A percentile compares a stretch with the other conserved stretches of the same genome.
Conservation (phyloP, 2,888 invertebrate genomes). For the Morpho achilles region DNA sequence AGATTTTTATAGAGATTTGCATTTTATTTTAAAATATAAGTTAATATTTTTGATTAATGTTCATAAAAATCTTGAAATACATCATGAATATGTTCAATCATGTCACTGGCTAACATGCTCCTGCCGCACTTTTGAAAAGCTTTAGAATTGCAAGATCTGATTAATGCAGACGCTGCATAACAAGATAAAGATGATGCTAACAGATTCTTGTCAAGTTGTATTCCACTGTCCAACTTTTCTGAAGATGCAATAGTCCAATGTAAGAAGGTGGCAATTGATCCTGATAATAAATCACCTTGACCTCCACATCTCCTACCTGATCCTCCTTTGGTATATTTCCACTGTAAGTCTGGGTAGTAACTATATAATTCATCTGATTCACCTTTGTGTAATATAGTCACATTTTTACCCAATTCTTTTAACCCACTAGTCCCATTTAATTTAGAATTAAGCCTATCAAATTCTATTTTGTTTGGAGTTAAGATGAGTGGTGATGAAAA, state of each 20-base stretch:
- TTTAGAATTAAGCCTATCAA: slow-evolving; percentile 84
- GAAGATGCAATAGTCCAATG: slow-evolving; percentile 83
- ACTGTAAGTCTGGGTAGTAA: slow-evolving; percentile 57
- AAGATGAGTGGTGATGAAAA: slow-evolving; percentile 85
- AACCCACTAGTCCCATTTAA: slow-evolving; percentile 75
- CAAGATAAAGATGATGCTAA: slow-evolving; percentile 85
- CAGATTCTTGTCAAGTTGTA: slow-evolving; percentile 48
- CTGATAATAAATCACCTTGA: slow-evolving; percentile 96
- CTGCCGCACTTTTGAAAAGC: slow-evolving; percentile 89
- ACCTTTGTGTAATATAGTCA: slow-evolving; percentile 89
- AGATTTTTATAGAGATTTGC: no score
- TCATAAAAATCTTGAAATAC: slow-evolving; percentile 81
- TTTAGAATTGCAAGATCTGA: slow-evolving; percentile 87
- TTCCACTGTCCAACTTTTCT: slow-evolving; percentile 38
- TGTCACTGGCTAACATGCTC: slow-evolving; percentile 92
- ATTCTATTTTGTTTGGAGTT: slow-evolving; percentile 96
- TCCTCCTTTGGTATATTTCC: slow-evolving; percentile 84
- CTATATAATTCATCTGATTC: slow-evolving; percentile 82
- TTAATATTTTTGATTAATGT: not conserved
- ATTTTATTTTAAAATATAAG: no score
- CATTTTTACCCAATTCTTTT: slow-evolving; percentile 72
- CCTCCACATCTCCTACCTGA: slow-evolving; percentile 97
- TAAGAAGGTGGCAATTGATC: slow-evolving; percentile 90
- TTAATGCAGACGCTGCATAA: slow-evolving; percentile 89
- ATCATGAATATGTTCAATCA: slow-evolving; percentile 89